Evolutionary conservation across 1,140 invertebrate species (phyloP).

Genomic region (Achroia grisella): DNA sequence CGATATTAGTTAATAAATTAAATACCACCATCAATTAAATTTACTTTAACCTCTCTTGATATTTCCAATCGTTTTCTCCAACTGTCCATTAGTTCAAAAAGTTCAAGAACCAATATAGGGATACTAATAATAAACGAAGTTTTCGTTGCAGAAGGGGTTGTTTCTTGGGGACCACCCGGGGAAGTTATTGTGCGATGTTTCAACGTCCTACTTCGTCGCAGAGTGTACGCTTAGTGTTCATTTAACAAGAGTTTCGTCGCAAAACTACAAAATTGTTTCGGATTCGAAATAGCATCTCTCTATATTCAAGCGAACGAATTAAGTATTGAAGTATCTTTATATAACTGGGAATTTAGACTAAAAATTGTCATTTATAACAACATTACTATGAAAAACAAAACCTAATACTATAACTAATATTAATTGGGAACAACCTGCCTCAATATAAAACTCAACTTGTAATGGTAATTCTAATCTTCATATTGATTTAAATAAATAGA

Average conservation of each 20-base stretch:
- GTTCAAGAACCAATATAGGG: conserved; percentile 5
- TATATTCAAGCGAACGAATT: neutral
- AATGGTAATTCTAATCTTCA: too few relatives aligned
- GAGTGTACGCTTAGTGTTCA: conserved; percentile 18
- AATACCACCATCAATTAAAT: too few relatives aligned
- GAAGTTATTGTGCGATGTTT: conserved; percentile 49
- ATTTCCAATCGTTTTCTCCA: neutral
- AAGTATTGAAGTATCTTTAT: neutral
- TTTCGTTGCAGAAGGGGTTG: conserved; percentile 29
- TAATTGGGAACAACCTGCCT: too few relatives aligned
- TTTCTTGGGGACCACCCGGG: conserved; percentile 21
- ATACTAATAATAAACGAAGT: conserved; percentile 26
- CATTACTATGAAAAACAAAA: too few relatives aligned
- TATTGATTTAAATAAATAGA: too few relatives aligned
- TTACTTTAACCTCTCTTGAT: neutral
- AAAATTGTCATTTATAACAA: too few relatives aligned
- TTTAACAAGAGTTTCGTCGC: too few relatives aligned
- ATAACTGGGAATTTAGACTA: too few relatives aligned
- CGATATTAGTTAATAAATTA: too few relatives aligned
- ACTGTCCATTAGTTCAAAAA: conserved; percentile 6
- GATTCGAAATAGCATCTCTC: conserved; percentile 5
- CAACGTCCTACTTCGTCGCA: conserved; percentile 40
- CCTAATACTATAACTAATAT: too few relatives aligned
- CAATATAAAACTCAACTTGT: too few relatives aligned
- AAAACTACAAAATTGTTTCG: conserved; percentile 16